Conservation (phyloP, 2,888 invertebrate genomes). For the Sepiola atlantica region DNA sequence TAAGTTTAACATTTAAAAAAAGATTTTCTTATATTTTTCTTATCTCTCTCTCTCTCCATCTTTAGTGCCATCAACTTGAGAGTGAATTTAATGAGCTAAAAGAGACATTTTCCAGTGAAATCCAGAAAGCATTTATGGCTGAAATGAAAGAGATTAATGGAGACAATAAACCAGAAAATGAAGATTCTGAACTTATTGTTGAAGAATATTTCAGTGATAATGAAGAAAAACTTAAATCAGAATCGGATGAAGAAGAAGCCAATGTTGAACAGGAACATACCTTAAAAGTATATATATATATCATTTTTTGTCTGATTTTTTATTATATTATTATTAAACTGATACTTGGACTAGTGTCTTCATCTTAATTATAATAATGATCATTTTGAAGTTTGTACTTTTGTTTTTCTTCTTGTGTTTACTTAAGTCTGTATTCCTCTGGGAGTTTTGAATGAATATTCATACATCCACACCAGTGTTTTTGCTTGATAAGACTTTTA, state of each 20-base stretch:
- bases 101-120: conserved; percentile 64
- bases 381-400: too few relatives aligned
- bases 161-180: conserved; percentile 50
- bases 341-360: too few relatives aligned
- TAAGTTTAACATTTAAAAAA: too few relatives aligned
- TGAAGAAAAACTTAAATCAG: conserved; percentile 56
- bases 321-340: too few relatives aligned
- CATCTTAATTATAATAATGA: too few relatives aligned
- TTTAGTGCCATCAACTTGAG: conserved; percentile 62
- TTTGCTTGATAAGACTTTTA: too few relatives aligned
- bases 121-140: conserved; percentile 66
- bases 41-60: background rate
- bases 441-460: too few relatives aligned
- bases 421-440: too few relatives aligned
- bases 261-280: conserved; percentile 68
- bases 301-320: background rate
- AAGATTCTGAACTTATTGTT: conserved; percentile 65
- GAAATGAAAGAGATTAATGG: conserved; percentile 59
- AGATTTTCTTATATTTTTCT: background rate
- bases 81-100: conserved; percentile 69
- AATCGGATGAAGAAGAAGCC: conserved; percentile 57
- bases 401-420: too few relatives aligned
- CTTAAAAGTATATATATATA: conserved; percentile 65
- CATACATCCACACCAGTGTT: too few relatives aligned
- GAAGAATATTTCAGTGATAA: conserved; percentile 72